Base-by-base conservation (phyloP, 1,140 invertebrate genomes). In the Drosophila cardini region DNA sequence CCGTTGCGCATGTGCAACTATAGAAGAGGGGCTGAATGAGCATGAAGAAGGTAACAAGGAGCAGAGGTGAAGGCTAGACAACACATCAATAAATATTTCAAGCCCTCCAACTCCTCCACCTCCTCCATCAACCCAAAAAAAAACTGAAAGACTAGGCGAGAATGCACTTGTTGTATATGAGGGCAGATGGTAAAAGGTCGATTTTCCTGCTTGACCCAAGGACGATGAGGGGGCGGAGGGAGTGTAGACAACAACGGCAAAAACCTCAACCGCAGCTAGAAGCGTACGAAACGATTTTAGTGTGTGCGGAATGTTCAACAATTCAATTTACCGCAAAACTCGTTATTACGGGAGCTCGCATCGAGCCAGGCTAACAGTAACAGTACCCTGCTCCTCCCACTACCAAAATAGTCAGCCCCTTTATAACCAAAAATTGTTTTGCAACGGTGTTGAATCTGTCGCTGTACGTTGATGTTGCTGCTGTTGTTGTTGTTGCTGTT, bases 321-420 rank as follows among this genome's bases (percentile, higher is more conserved):
- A 64, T 71, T 75, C 72, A 75, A 75, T 75, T 75, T 75, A 60
- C 60, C 72, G 60, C 72, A 73, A 71, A 75, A 75, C 72, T 75
- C 72, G 72, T 75, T 75, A 75, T 75, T 63, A 75, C 53, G 53
- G 55, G 15, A 45, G 42, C 48, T 36, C 34, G 30, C 48, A 56
- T n/a, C 18, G 15, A 6, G 0, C 16, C 15, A 5, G 36, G 36
- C n/a, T 40, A 40, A 40, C 38, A 13, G 38, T 10, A 1, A 40
- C 11, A 6, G 0, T 10, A 16, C 1, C 4, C 11, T n/a, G n/a
- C 26, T 45, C 9, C 13, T 6, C 7, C 32, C 10, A 36, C 21
- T n/a, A 38, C 32, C 21, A 26, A 26, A 26, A 26, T 26, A 26
- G 43, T 52, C 34, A 36, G 10, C 34, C 7, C 34, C 10, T 36